phyloP scores from a whole-genome alignment of 1,140 invertebrate genomes.

The Mactra quadrangularis region DNA sequence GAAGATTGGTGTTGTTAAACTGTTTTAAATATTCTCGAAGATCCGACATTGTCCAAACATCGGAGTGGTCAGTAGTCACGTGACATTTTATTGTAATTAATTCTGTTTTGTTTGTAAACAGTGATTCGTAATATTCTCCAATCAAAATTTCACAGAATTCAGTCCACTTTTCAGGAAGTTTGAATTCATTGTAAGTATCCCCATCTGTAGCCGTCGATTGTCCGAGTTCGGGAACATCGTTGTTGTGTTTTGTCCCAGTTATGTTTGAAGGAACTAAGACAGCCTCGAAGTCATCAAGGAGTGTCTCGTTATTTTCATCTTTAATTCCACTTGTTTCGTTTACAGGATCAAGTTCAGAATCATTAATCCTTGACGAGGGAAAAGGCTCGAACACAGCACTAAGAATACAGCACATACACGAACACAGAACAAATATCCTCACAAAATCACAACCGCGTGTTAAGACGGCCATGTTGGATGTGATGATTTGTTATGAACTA shows the following conservation, averaged over 20 bases:
- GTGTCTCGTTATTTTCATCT: no score
- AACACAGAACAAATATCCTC: not conserved
- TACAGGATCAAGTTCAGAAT: no score
- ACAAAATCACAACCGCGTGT: not conserved
- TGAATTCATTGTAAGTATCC: not conserved
- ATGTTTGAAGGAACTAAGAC: no score
- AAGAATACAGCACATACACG: not conserved
- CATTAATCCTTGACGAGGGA: no score
- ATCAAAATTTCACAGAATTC: slow-evolving; percentile 17
- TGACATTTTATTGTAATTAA: slow-evolving; percentile 32
- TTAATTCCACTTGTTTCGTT: no score
- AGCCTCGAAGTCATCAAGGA: no score
- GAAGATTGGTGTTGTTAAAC: slow-evolving; percentile 4
- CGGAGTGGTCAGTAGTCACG: slow-evolving; percentile 38
- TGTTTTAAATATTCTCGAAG: slow-evolving; percentile 46
- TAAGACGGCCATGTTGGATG: slow-evolving; percentile 12
- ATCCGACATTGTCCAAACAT: slow-evolving; percentile 55
- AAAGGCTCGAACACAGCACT: not conserved
- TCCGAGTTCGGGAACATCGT: no score
- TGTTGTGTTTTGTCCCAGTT: no score
- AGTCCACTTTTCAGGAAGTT: slow-evolving; percentile 31
- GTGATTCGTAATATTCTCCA: slow-evolving; percentile 21
- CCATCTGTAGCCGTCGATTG: no score
- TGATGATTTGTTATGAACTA: not conserved
- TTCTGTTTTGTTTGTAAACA: slow-evolving; percentile 5